Evolutionary conservation across 2,888 invertebrate genomes (phyloP).

Genomic region (Liodrosophila aerea): DNA sequence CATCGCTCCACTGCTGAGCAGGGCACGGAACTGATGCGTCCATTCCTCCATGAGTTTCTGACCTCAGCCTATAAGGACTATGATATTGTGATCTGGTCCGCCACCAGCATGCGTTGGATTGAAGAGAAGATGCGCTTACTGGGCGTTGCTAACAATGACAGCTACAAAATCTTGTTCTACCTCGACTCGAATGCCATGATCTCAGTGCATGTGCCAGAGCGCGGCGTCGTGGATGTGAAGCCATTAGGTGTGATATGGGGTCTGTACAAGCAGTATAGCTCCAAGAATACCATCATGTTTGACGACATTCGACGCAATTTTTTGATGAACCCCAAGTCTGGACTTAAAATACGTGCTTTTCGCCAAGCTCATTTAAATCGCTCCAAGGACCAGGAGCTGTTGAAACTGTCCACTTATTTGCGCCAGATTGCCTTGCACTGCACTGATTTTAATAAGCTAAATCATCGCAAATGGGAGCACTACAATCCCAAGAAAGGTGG

Average conservation of each 20-base stretch:
- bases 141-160: constrained; percentile 91
- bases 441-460: constrained; percentile 91
- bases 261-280: constrained; percentile 92
- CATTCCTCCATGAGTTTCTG: constrained; percentile 96
- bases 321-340: constrained; percentile 97
- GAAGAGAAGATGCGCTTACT: constrained; percentile 97
- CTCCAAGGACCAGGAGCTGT: constrained; percentile 90
- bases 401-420: constrained; percentile 91
- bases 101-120: constrained; percentile 99
- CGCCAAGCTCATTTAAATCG: constrained; percentile 95
- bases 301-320: constrained; percentile 98
- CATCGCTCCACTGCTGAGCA: constrained; percentile 96
- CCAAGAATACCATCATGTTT: constrained; percentile 98
- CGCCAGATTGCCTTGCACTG: constrained; percentile 90
- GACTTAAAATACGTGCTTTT: constrained; percentile 94
- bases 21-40: constrained; percentile 94
- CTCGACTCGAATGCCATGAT: constrained; percentile 97
- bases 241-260: constrained; percentile 99
- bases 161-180: constrained; percentile 96
- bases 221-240: constrained; percentile 96
- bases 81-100: constrained; percentile 99
- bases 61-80: constrained; percentile 93
- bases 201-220: constrained; percentile 93
- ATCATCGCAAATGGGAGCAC: constrained; percentile 96
- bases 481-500: constrained; percentile 83